Evolutionary conservation across 2,888 invertebrate species (phyloP), one percentile per base, ranked within the genome.

Genomic region (Amphipoea oculea): DNA sequence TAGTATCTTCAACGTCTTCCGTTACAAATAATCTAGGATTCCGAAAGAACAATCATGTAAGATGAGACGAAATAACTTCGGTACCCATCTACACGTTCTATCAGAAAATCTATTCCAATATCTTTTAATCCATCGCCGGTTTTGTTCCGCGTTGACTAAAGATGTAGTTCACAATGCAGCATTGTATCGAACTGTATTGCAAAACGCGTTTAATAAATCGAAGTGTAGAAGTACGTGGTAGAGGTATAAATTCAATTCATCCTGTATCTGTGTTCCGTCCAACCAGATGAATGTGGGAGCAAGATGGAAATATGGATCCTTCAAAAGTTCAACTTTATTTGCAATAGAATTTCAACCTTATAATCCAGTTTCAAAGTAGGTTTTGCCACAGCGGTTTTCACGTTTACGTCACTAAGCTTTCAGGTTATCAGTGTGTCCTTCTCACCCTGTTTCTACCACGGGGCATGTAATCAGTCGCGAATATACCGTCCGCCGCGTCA

Each of bases 191-290:
- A 79, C 40, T 54, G 14, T 75, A 60, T 77, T 79, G 86, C 90
- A 93, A 92, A 91, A 90, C 87, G 89, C 87, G 85, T 86, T 86
- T 89, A 90, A 92, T 90, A 90, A 84, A 92, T 91, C 90, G 90
- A 93, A 92, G 83, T 76, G 78, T 84, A 86, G 85, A 84, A 86
- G 63, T 89, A 84, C 88, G 88, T 90, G 89, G 95, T 96, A 90
- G 89, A 90, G 89, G 94, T 90, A 92, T 92, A 95, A 95, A 96
- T 96, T 96, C 94, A 96, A 96, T 96, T 96, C 95, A 94, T 95
- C 92, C 95, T 94, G 95, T 95, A 94, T 96, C 94, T 94, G 88
- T 93, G 93, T 95, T 94, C 92, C 92, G 89, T 93, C 96, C 96
- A 96, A 96, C 95, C 95, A 95, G 95, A 94, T 90, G 93, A 93